A percentile compares a stretch with the other conserved stretches of the same genome.
Conservation (phyloP, 2,888 invertebrate genomes). For the Terebella lapidaria region DNA sequence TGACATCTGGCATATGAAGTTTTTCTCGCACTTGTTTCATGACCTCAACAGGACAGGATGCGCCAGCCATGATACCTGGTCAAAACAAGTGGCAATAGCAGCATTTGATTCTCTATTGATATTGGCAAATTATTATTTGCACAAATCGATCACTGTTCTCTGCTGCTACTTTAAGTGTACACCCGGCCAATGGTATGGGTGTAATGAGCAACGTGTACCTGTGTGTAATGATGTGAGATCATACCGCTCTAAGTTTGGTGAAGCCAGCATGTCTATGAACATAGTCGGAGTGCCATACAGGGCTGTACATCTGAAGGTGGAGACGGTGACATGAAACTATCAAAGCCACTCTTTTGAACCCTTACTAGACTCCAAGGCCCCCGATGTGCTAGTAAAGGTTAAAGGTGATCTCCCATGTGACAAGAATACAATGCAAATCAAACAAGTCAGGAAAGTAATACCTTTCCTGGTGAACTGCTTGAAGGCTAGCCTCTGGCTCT, state of each 20-base stretch:
- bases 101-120: no score
- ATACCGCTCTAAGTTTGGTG: constrained; percentile 47
- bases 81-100: no score
- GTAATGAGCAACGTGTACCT: no score
- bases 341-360: no score
- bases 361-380: no score
- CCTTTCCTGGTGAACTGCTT: constrained; percentile 66
- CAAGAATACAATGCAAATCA: background rate
- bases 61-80: constrained; percentile 68
- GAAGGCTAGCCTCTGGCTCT: constrained; percentile 62
- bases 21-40: constrained; percentile 53
- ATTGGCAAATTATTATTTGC: no score
- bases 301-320: constrained; percentile 63
- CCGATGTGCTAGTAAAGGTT: no score
- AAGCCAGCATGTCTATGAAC: constrained; percentile 70
- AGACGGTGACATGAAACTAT: no score
- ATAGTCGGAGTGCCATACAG: constrained; percentile 80
- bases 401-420: no score
- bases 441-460: background rate
- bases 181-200: no score
- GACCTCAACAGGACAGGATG: constrained; percentile 63
- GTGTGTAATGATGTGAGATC: constrained; percentile 47
- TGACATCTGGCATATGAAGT: constrained; percentile 54
- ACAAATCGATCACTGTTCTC: no score
- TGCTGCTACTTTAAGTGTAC: no score